Percentiles rank a stretch among this genome's conserved stretches.
Conservation (phyloP, 1,140 invertebrate species). For the Babylonia areolata region DNA sequence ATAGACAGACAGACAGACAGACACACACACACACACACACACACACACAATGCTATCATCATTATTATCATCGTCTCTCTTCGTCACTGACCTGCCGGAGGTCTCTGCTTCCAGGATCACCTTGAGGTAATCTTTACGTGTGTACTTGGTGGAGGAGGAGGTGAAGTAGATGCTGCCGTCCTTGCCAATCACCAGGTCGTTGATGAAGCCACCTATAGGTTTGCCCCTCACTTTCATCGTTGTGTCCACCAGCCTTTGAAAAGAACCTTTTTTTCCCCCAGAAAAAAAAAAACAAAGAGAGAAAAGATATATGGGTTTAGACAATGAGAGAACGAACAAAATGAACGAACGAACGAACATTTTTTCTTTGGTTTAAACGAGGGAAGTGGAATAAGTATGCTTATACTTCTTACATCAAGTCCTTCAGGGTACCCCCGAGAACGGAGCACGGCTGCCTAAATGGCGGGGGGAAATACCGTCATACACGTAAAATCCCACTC, state of each 20-base stretch:
- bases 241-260: not conserved
- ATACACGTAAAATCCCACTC: too few relatives aligned
- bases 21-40: not conserved
- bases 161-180: conserved; percentile 89
- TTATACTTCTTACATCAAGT: too few relatives aligned
- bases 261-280: not conserved
- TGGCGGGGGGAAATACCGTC: too few relatives aligned
- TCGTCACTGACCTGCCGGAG: conserved; percentile 81
- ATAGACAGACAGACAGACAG: not conserved
- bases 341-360: not conserved
- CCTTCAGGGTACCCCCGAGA: too few relatives aligned
- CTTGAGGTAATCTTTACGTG: conserved; percentile 81
- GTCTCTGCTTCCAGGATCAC: conserved; percentile 80
- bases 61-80: too few relatives aligned
- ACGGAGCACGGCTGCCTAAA: too few relatives aligned
- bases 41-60: too few relatives aligned
- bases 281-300: too few relatives aligned
- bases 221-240: conserved; percentile 60
- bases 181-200: conserved; percentile 81
- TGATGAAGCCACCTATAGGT: conserved; percentile 62
- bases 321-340: not conserved
- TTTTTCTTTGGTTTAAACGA: too few relatives aligned
- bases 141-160: conserved; percentile 82
- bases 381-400: too few relatives aligned
- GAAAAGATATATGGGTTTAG: too few relatives aligned